Evolutionary conservation across 1,140 invertebrate species (phyloP).

Genomic region (Thaumetopoea pityocampa): DNA sequence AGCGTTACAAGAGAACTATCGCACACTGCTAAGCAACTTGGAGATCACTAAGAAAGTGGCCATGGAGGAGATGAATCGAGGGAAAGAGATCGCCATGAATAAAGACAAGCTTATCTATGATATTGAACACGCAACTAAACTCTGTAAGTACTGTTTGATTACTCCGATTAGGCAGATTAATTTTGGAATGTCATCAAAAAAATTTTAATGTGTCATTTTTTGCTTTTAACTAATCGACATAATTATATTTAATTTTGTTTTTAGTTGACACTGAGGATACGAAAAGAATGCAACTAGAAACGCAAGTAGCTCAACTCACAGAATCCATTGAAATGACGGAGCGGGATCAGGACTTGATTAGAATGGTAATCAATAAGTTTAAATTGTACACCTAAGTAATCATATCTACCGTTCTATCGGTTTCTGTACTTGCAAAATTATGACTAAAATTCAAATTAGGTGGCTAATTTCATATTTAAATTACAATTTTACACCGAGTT

Average conservation of each 20-base stretch:
- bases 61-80: conserved; percentile 80
- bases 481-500: too few species aligned
- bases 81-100: conserved; percentile 79
- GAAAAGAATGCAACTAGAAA: conserved; percentile 62
- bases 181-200: too few species aligned
- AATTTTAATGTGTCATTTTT: too few species aligned
- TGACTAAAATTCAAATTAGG: too few species aligned
- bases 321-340: conserved; percentile 78
- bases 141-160: conserved; percentile 52
- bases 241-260: conserved; percentile 2
- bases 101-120: conserved; percentile 78
- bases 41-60: conserved; percentile 79
- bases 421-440: too few species aligned
- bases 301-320: conserved; percentile 72
- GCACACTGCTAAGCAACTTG: conserved; percentile 74
- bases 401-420: too few species aligned
- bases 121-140: conserved; percentile 59
- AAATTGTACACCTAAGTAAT: too few species aligned
- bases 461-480: too few species aligned
- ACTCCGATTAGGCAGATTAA: too few species aligned
- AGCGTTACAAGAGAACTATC: conserved; percentile 73
- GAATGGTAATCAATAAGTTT: conserved; percentile 41
- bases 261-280: conserved; percentile 48
- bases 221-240: neutral
- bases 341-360: conserved; percentile 74